These are phyloP conservation scores for Pollenia angustigena DNA, from an alignment of 2,888 invertebrate genomes.

Conservation along the genomic window DNA sequence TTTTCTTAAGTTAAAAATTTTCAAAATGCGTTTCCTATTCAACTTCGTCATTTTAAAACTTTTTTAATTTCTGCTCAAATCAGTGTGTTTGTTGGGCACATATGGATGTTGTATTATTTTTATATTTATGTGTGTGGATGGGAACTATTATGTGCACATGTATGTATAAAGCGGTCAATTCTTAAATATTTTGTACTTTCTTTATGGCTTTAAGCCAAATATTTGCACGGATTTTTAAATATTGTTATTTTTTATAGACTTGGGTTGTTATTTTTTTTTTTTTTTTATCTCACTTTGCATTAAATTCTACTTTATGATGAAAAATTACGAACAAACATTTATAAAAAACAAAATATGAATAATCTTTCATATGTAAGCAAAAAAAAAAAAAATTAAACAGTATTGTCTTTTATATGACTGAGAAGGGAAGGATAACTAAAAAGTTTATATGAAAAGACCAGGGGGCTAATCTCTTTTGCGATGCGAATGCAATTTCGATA, in stretches of 20 bases:
- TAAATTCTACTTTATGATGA: conserved; percentile 40
- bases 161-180: conserved; percentile 28
- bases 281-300: not conserved
- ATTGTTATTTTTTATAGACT: conserved; percentile 1
- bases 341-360: conserved; percentile 38
- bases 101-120: too few relatives aligned
- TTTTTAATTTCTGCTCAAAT: too few relatives aligned
- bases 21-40: too few relatives aligned
- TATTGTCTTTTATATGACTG: not conserved
- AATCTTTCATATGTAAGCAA: not conserved
- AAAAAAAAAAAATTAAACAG: not conserved
- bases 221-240: conserved; percentile 62
- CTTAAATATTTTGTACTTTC: conserved; percentile 54
- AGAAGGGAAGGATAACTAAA: conserved; percentile 19
- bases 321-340: conserved; percentile 49
- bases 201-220: conserved; percentile 62
- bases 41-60: too few relatives aligned
- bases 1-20: too few relatives aligned
- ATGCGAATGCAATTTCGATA: too few relatives aligned
- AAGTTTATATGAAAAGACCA: not conserved
- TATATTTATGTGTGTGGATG: too few relatives aligned
- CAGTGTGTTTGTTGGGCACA: too few relatives aligned
- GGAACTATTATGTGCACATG: too few relatives aligned
- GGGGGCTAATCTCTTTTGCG: too few relatives aligned
- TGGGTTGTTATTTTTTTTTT: not conserved